Evolutionary conservation across 2,113 vertebrate species (phyloP).

Genomic region (Lycaon pictus): DNA sequence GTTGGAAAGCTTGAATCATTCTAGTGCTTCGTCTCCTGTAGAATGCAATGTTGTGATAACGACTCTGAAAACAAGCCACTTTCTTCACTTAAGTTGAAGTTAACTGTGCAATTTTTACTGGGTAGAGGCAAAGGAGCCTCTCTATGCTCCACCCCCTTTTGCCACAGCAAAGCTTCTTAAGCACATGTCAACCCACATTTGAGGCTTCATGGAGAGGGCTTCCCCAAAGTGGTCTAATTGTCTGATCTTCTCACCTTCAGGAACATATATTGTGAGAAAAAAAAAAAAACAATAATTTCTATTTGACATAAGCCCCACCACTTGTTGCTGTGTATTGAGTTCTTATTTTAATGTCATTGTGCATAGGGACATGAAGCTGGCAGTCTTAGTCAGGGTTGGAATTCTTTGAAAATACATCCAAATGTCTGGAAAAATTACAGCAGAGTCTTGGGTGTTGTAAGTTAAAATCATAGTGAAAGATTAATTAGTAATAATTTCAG

Average conservation of each 20-base stretch:
- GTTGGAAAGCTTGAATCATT: background rate
- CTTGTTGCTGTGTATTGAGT: background rate
- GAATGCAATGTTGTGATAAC: background rate
- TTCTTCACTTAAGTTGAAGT: background rate
- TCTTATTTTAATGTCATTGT: background rate
- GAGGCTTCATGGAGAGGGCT: background rate
- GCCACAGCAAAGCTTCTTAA: background rate
- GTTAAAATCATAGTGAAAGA: slow-evolving; percentile 20
- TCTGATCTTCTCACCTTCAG: background rate
- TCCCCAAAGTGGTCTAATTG: background rate
- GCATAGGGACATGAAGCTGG: background rate
- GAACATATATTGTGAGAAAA: background rate
- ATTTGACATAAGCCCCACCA: background rate
- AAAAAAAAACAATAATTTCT: background rate
- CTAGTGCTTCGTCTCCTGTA: background rate
- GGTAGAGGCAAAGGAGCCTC: background rate
- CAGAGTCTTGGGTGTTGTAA: background rate
- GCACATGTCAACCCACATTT: background rate
- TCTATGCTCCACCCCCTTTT: background rate
- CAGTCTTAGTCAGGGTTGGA: background rate
- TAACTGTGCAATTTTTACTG: background rate
- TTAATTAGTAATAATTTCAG: background rate
- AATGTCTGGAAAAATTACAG: background rate
- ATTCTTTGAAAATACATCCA: background rate
- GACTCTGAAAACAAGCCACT: background rate